Base-by-base conservation (phyloP, 2,888 invertebrate species). In the Tachina fera region DNA sequence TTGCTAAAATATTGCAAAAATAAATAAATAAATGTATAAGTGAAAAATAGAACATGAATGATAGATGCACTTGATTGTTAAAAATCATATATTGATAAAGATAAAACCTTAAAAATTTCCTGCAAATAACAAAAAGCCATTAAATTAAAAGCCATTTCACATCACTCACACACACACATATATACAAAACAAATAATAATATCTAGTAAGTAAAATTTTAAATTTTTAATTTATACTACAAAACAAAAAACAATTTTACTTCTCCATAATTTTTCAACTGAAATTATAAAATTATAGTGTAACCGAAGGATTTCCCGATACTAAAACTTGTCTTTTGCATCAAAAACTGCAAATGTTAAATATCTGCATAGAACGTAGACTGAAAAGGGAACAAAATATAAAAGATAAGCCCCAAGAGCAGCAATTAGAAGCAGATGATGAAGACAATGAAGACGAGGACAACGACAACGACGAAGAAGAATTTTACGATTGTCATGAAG, bases 341-440 rank as follows among this genome's bases (percentile, higher is more conserved):
- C 98, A 99, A 93, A 99, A 99, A 92, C 94, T 99, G 58, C 98
- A 98, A 93, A 95, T 97, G 94, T 93, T 97, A 53, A 97, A 97
- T 90, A 95, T 96, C 90, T 97, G 97, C 92, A 96, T 97, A 88
- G 95, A 94, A 85, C 94, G 96, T 65, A 94, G 94, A 87, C n/a
- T 60, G 9, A 63, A 68, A 22, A 80, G 80, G 71, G 87, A 72
- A 84, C 81, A 39, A 16, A 77, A 61, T 14, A 72, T 31, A 31
- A 80, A 63, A 22, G 31, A 13, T 13, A 22, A 45, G 13, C 16
- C 31, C 4, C 45, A 75, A 1, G 61, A 51, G 47, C 19, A 31
- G 31, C 31, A 31, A 31, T 0, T 14, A 0, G 63, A 67, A n/a
- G 4, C 41, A 4, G 4, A 11, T 11, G 13, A 45, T 6, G 85